Conservation (phyloP, 2,113 vertebrate species). For the Phalacrocorax pelagicus region DNA sequence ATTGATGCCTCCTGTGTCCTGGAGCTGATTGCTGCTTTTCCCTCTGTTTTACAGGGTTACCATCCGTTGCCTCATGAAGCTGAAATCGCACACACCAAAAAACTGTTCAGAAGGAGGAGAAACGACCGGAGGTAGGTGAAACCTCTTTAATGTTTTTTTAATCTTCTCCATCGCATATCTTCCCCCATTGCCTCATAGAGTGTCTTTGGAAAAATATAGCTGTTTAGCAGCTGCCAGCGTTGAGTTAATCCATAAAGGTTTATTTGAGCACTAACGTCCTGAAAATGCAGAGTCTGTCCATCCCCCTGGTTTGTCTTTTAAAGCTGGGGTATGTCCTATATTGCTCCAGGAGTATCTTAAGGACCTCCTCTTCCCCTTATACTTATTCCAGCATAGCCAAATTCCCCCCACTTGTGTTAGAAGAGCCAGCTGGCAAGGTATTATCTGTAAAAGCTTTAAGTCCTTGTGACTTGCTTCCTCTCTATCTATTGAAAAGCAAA, state of each 20-base stretch:
- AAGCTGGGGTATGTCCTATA: neutral
- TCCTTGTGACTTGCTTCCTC: neutral
- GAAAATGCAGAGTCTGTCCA: neutral
- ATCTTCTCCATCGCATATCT: fast-evolving
- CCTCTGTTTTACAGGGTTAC: constrained; percentile 79
- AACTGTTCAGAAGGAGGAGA: constrained; percentile 90
- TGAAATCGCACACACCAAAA: constrained; percentile 96
- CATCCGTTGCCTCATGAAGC: constrained; percentile 90
- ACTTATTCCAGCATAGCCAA: neutral
- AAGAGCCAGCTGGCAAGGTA: neutral
- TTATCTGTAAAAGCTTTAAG: neutral
- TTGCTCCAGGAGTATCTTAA: neutral
- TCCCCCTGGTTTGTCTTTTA: neutral
- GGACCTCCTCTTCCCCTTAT: neutral
- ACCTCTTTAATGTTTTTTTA: neutral
- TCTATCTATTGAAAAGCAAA: neutral
- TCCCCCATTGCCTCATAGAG: neutral
- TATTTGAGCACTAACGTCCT: neutral
- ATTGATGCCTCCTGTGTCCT: neutral
- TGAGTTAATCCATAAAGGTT: neutral
- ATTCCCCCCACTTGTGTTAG: neutral
- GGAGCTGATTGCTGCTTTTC: neutral
- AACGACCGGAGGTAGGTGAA: constrained; percentile 88
- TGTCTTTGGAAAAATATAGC: neutral
- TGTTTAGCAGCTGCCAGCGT: neutral